Evolutionary conservation across 37 sponge, comb jelly and placozoan species (phyloP).

Genomic region (Dysidea cf. avara): DNA sequence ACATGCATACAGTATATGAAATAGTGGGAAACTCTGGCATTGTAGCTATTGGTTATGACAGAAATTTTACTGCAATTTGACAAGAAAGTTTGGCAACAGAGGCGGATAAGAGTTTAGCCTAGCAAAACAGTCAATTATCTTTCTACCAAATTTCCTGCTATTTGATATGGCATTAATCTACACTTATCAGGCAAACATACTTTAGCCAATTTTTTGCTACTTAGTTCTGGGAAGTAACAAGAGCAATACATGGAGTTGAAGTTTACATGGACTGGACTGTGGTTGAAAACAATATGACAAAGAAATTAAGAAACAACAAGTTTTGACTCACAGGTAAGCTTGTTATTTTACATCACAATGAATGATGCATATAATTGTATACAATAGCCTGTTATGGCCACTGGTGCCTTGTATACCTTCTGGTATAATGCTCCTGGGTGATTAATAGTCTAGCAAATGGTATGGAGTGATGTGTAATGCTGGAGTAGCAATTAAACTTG

Average conservation of each 20-base stretch:
- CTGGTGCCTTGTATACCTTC: conserved; percentile 83
- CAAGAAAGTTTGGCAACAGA: too few species aligned
- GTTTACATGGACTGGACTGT: conserved; percentile 32
- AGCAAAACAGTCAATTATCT: too few species aligned
- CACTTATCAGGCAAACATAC: too few species aligned
- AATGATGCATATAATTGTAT: conserved; percentile 42
- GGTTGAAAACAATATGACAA: conserved; percentile 14
- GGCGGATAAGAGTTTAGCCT: too few species aligned
- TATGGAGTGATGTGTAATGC: conserved; percentile 6
- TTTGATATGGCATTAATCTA: too few species aligned
- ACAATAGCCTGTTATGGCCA: conserved; percentile 53
- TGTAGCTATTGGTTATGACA: too few species aligned
- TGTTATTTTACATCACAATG: not conserved
- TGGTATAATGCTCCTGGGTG: conserved; percentile 91
- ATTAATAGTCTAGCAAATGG: conserved; percentile 88
- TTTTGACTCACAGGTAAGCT: conserved; percentile 50
- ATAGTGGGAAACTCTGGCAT: too few species aligned
- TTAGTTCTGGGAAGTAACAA: conserved; percentile 75
- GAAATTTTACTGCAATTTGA: too few species aligned
- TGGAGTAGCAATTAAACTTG: too few species aligned
- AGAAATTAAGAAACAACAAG: conserved; percentile 38
- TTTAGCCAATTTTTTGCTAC: too few species aligned
- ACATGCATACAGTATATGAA: too few species aligned
- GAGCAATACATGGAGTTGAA: conserved; percentile 57
- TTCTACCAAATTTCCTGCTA: too few species aligned